phyloP scores from a whole-genome alignment of 2,797 vertebrate species.

The Sebastes minor region DNA sequence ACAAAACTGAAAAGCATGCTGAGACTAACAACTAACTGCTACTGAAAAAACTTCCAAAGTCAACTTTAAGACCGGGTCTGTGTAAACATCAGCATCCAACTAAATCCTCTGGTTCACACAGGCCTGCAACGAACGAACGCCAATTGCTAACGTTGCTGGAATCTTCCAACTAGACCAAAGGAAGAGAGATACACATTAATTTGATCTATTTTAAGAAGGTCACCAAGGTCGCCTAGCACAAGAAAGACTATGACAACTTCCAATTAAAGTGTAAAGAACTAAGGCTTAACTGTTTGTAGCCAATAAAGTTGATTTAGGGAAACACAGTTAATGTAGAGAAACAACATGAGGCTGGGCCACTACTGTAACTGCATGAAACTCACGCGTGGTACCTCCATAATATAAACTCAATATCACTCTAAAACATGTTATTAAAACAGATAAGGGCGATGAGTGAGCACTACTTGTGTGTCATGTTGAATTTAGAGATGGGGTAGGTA shows the following conservation, averaged over 20 bases:
- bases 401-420: neutral
- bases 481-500: accelerated
- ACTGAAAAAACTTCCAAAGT: slow-evolving; percentile 20
- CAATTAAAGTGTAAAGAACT: neutral
- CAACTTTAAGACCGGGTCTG: neutral
- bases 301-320: neutral
- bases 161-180: neutral
- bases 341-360: neutral
- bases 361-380: neutral
- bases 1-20: slow-evolving; percentile 9
- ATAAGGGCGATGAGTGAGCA: neutral
- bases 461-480: neutral
- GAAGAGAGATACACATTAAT: neutral
- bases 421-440: neutral
- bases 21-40: slow-evolving; percentile 27
- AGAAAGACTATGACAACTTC: neutral
- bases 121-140: neutral
- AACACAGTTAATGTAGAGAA: neutral
- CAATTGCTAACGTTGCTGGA: neutral
- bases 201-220: neutral
- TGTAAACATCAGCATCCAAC: slow-evolving; percentile 4
- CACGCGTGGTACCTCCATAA: neutral
- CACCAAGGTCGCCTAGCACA: neutral
- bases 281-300: neutral
- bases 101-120: slow-evolving; percentile 3